Conservation (phyloP, 2,797 vertebrate species). For the Hydrolagus colliei region DNA sequence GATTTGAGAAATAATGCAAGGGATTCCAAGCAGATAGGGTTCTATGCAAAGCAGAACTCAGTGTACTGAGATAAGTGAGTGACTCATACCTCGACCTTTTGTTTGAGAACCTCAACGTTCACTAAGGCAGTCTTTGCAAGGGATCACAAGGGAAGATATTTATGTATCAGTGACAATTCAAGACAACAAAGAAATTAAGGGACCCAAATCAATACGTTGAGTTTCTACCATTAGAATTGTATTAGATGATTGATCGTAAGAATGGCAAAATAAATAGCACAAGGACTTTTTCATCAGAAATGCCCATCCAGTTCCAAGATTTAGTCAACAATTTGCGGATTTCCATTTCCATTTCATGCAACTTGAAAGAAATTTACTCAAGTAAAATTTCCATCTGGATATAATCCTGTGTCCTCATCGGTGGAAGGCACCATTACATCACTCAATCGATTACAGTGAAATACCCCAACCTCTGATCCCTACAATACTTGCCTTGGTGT, state of each 20-base stretch:
- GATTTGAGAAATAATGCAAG: no score
- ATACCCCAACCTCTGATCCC: background rate
- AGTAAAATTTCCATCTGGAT: background rate
- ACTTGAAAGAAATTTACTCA: background rate
- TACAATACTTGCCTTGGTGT: background rate
- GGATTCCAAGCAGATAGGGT: no score
- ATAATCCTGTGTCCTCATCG: background rate
- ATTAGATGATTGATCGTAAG: background rate
- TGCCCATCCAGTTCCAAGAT: background rate
- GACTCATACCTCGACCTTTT: no score
- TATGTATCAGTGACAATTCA: no score
- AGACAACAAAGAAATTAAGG: no score
- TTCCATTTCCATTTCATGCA: background rate
- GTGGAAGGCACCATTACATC: background rate
- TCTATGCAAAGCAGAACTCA: no score
- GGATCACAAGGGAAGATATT: no score
- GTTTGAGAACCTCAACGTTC: no score
- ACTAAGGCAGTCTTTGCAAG: no score
- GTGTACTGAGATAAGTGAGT: no score
- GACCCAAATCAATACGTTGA: no score
- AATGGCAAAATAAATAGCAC: background rate
- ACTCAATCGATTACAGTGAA: background rate
- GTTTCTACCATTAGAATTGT: no score
- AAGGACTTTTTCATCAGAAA: background rate
- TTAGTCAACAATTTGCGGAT: background rate